Evolutionary conservation across 2,113 vertebrate genomes (phyloP).

Genomic region (Stigmatopora argus): DNA sequence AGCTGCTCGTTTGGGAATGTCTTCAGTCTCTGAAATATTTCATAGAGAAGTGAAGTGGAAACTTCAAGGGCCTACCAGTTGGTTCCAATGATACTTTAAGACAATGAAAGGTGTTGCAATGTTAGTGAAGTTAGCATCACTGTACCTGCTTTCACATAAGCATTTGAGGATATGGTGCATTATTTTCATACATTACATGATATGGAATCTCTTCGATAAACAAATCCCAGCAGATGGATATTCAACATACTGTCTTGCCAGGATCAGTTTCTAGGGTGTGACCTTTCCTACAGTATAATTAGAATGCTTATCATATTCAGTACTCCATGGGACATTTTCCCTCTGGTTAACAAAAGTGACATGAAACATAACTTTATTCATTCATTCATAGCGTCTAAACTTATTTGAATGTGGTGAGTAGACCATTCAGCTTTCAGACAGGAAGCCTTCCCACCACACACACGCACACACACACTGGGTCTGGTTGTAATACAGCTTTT

Average conservation of each 20-base stretch:
- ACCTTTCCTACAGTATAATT: not conserved
- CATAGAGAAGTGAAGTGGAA: not conserved
- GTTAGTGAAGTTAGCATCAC: too few relatives aligned
- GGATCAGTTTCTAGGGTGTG: not conserved
- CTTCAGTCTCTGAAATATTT: slow-evolving; percentile 8
- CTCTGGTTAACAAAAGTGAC: not conserved
- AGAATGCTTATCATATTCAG: not conserved
- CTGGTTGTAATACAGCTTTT: slow-evolving; percentile 5
- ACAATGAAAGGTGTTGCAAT: not conserved
- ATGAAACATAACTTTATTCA: slow-evolving; percentile 2
- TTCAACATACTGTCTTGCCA: not conserved
- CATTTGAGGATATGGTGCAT: not conserved
- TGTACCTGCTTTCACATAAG: not conserved
- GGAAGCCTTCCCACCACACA: not conserved
- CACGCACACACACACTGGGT: not conserved
- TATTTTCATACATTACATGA: not conserved
- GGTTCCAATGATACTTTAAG: not conserved
- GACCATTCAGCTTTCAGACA: not conserved
- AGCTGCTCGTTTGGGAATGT: slow-evolving; percentile 24
- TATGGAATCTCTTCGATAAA: not conserved
- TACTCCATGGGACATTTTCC: not conserved
- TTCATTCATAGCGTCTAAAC: not conserved
- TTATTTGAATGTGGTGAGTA: not conserved
- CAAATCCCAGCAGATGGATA: not conserved
- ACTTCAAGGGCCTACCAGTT: not conserved